phyloP scores from a whole-genome alignment of 2,113 vertebrate species.

The Bujurquina vittata region DNA sequence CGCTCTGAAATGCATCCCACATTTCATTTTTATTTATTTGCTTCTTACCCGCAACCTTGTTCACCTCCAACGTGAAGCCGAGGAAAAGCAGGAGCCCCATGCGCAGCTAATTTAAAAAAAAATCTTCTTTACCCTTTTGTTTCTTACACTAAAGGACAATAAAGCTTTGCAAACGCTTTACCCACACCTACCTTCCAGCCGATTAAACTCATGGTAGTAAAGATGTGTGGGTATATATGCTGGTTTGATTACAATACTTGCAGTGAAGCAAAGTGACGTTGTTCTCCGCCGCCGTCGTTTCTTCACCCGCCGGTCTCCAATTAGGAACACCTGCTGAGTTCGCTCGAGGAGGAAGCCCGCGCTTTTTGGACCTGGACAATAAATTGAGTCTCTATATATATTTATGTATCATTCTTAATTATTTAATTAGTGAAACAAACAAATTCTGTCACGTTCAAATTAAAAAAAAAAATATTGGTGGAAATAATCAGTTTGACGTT shows the following conservation, averaged over 20 bases:
- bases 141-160: too few species aligned
- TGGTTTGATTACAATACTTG: not conserved
- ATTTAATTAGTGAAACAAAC: too few species aligned
- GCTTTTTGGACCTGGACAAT: not conserved
- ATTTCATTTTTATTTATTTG: not conserved
- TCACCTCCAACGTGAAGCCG: not conserved
- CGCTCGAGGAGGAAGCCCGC: not conserved
- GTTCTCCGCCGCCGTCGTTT: not conserved
- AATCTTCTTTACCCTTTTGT: too few species aligned
- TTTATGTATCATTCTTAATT: too few species aligned
- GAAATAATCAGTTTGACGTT: not conserved
- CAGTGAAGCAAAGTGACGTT: not conserved
- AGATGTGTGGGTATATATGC: not conserved
- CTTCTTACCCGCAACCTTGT: constrained; percentile 57
- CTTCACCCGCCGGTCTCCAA: constrained; percentile 41
- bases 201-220: constrained; percentile 18
- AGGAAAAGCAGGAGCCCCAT: constrained; percentile 46
- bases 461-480: not conserved
- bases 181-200: constrained; percentile 51
- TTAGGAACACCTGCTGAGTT: constrained; percentile 53
- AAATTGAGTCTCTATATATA: not conserved
- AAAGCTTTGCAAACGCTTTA: not conserved
- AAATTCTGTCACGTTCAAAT: not conserved
- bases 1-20: rapidly evolving
- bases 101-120: constrained; percentile 51